Percentiles rank a stretch among this genome's conserved stretches.
phyloP scores from a whole-genome alignment of 2,888 invertebrate genomes.

The Noctuana brunneofusca region DNA sequence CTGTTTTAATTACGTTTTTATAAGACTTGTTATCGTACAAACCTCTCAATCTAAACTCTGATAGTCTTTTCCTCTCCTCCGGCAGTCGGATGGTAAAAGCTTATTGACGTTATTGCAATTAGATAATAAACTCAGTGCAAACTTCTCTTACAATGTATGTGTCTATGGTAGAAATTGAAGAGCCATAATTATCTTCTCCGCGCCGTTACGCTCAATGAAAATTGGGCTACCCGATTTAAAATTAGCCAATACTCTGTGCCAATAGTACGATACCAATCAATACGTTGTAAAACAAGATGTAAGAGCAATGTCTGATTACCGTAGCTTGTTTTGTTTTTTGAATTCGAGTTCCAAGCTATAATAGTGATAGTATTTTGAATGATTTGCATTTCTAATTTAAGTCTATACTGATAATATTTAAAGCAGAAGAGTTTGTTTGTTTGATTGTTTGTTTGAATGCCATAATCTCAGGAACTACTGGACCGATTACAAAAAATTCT shows the following conservation, averaged over 20 bases:
- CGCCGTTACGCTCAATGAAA: constrained; percentile 25
- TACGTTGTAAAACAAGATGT: constrained; percentile 14
- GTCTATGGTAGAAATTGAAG: neutral
- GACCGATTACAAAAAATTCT: no score
- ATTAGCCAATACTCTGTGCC: constrained; percentile 28
- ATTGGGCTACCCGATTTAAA: constrained; percentile 31
- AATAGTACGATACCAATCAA: constrained; percentile 24
- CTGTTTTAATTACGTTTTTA: no score
- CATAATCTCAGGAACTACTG: no score
- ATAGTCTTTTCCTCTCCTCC: no score
- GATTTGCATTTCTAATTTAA: no score
- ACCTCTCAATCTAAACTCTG: no score
- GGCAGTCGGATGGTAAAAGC: no score
- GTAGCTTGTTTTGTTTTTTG: constrained; percentile 1
- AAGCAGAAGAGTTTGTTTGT: no score
- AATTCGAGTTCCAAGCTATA: neutral
- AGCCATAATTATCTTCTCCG: constrained; percentile 8
- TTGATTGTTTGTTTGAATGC: no score
- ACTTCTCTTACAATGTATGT: neutral
- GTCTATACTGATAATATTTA: no score
- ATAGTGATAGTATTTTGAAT: neutral
- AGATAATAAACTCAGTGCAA: neutral
- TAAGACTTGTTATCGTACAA: no score
- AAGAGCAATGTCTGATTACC: constrained; percentile 9
- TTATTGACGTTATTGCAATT: no score